Conservation (phyloP, 2,888 invertebrate genomes). For the Polyommatus icarus region DNA sequence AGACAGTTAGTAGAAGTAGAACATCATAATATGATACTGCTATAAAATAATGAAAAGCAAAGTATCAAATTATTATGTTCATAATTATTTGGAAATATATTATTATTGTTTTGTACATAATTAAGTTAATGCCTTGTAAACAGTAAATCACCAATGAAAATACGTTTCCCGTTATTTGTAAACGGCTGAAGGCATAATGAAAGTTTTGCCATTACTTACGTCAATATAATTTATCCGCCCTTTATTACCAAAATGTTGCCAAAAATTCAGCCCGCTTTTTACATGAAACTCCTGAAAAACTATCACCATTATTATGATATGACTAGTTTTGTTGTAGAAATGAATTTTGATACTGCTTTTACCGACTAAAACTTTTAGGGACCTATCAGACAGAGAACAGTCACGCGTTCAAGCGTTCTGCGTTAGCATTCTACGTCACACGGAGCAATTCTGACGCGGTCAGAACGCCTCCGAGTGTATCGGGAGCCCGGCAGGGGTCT, state of each 20-base stretch:
- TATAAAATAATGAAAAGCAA: background rate
- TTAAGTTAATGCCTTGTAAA: background rate
- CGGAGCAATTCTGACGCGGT: no score
- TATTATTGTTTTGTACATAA: background rate
- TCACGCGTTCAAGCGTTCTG: no score
- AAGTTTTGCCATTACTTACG: slow-evolving; percentile 14
- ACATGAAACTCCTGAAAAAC: background rate
- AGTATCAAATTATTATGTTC: no score
- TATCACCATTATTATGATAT: background rate
- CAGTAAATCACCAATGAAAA: background rate
- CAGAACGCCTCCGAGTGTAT: no score
- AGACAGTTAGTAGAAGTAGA: no score
- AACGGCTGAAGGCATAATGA: background rate
- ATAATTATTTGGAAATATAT: background rate
- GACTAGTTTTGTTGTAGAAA: background rate
- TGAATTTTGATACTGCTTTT: background rate
- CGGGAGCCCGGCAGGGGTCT: no score
- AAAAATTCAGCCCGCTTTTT: background rate
- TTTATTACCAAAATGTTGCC: slow-evolving; percentile 9
- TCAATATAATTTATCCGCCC: slow-evolving; percentile 16
- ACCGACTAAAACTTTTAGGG: background rate
- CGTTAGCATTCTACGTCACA: no score
- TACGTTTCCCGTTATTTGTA: background rate
- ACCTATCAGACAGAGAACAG: no score
- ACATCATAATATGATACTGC: no score